These are phyloP conservation scores for Amniataba percoides DNA, from an alignment of 2,797 vertebrate species.

Conservation along the genomic window DNA sequence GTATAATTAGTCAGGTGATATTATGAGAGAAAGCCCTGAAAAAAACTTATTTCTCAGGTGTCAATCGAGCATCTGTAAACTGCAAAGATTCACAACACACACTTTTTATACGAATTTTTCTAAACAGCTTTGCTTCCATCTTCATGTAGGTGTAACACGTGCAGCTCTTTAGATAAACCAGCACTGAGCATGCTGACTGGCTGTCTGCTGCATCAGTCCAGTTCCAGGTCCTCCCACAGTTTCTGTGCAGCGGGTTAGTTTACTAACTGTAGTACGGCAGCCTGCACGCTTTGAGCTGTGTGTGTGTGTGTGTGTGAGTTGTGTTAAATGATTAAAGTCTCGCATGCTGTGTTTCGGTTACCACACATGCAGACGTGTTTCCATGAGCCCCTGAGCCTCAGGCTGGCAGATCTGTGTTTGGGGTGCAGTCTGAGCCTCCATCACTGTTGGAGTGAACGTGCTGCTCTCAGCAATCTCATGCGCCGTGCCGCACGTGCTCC, in stretches of 20 bases:
- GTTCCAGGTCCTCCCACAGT: conserved; percentile 33
- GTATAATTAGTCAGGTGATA: no score
- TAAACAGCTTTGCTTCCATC: no score
- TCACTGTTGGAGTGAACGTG: conserved; percentile 14
- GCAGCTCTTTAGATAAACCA: not conserved
- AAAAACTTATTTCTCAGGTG: no score
- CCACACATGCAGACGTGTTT: not conserved
- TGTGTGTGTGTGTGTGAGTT: conserved; percentile 41
- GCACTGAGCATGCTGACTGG: not conserved
- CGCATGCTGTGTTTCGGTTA: not conserved
- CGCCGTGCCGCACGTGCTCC: conserved; percentile 69
- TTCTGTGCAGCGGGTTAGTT: conserved; percentile 67
- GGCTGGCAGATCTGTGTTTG: not conserved
- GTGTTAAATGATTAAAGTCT: conserved; percentile 29
- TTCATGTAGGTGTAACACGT: not conserved
- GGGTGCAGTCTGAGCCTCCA: not conserved
- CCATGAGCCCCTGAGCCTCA: not conserved
- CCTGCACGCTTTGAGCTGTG: conserved; percentile 52
- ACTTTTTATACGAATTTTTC: no score
- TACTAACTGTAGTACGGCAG: conserved; percentile 70
- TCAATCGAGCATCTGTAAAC: no score
- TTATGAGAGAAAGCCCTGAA: no score
- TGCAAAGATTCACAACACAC: not conserved
- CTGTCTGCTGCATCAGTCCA: conserved; percentile 11
- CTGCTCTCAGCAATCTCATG: conserved; percentile 27